phyloP scores from a whole-genome alignment of 2,888 invertebrate genomes.

The Cepaea hortensis region DNA sequence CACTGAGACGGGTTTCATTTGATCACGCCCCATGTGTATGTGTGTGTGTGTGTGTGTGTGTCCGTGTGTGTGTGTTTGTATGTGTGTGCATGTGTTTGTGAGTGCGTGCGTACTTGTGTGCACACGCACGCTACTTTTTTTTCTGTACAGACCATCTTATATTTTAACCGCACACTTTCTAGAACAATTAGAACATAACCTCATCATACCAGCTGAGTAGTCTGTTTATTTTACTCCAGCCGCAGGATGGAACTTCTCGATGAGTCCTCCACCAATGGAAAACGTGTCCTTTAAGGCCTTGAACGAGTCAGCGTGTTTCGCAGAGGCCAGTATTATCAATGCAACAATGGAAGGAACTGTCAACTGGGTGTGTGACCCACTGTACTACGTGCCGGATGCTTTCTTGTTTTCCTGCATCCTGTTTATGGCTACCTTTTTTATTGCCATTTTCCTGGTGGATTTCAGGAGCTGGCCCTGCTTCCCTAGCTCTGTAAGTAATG shows the following conservation, averaged over 20 bases:
- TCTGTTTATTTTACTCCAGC: constrained; percentile 1
- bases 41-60: no score
- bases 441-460: constrained; percentile 92
- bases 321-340: not conserved
- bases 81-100: no score
- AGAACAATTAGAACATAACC: not conserved
- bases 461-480: constrained; percentile 95
- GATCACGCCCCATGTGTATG: no score
- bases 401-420: constrained; percentile 95
- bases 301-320: constrained; percentile 12
- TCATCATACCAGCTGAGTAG: not conserved
- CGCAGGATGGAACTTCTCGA: constrained; percentile 22
- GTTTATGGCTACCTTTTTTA: constrained; percentile 92
- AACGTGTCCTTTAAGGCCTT: not conserved
- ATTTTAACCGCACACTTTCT: no score
- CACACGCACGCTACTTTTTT: no score
- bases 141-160: no score
- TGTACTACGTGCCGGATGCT: constrained; percentile 80
- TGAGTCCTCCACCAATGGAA: not conserved
- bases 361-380: constrained; percentile 29
- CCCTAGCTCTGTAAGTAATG: constrained; percentile 86
- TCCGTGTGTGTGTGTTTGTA: no score
- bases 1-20: no score
- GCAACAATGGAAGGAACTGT: constrained; percentile 17
- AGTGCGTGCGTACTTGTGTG: no score